phyloP scores from a whole-genome alignment of 1,140 invertebrate species.

The Helicorthomorpha holstii region DNA sequence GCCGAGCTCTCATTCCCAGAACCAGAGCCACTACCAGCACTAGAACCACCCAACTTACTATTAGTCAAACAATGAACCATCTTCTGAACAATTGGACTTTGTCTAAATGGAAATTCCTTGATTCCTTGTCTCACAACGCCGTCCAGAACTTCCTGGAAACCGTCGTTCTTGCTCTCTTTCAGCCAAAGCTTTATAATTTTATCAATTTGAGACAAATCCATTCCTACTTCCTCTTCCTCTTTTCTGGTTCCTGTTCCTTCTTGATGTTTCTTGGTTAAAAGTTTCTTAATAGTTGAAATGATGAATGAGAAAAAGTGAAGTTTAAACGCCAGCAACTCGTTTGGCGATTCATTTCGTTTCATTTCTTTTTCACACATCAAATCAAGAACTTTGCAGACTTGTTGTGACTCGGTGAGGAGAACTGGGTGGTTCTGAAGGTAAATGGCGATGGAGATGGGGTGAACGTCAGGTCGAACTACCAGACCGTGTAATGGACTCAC shows the following conservation, averaged over 20 bases:
- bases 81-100: conserved; percentile 69
- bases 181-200: conserved; percentile 33
- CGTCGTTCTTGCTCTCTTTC: conserved; percentile 53
- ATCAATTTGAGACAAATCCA: conserved; percentile 15
- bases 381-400: conserved; percentile 65
- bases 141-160: conserved; percentile 61
- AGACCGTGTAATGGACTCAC: conserved; percentile 66
- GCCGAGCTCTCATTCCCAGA: conserved; percentile 36
- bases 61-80: conserved; percentile 51
- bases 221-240: conserved; percentile 28
- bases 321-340: conserved; percentile 86
- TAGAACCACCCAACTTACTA: conserved; percentile 34
- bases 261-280: not conserved
- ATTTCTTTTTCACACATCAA: conserved; percentile 73
- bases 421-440: conserved; percentile 52
- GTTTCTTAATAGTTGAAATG: conserved; percentile 36
- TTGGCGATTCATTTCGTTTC: conserved; percentile 61
- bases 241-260: conserved; percentile 17
- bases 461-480: conserved; percentile 48
- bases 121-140: conserved; percentile 64
- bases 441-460: conserved; percentile 42
- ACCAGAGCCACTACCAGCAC: too few species aligned
- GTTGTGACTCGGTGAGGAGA: conserved; percentile 51
- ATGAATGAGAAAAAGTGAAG: conserved; percentile 70
- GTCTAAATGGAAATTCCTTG: conserved; percentile 68